Percentiles rank a stretch among this genome's conserved stretches.
Evolutionary conservation across 2,888 invertebrate species (phyloP).

Genomic region (Lepas anatifera): DNA sequence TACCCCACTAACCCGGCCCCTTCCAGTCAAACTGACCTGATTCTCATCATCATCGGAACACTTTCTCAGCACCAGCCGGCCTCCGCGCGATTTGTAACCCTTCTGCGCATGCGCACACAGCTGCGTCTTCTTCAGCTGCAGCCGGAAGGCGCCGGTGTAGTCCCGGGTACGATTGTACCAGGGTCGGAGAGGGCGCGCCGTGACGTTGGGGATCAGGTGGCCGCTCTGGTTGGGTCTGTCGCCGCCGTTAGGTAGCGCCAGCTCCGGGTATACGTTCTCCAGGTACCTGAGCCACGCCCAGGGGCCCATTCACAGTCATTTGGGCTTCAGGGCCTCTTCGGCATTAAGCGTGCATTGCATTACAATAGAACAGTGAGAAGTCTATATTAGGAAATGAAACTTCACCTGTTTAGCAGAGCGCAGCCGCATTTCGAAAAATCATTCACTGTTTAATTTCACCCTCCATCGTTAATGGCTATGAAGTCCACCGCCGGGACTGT

Average conservation of each 20-base stretch:
- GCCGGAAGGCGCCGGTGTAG: constrained; percentile 31
- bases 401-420: too few relatives aligned
- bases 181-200: constrained; percentile 53
- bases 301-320: too few relatives aligned
- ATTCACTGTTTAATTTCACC: too few relatives aligned
- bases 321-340: too few relatives aligned
- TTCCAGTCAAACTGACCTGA: constrained; percentile 3
- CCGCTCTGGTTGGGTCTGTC: constrained; percentile 37
- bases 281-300: constrained; percentile 79
- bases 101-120: neutral
- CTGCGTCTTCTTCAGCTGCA: constrained; percentile 18
- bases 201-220: constrained; percentile 16
- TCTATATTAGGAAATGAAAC: too few relatives aligned
- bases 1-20: neutral
- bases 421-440: too few relatives aligned
- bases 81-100: constrained; percentile 45
- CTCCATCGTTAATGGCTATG: too few relatives aligned
- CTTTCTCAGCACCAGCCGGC: constrained; percentile 53
- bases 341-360: too few relatives aligned
- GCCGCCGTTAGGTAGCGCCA: constrained; percentile 44
- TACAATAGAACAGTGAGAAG: too few relatives aligned
- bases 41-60: constrained; percentile 46
- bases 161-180: constrained; percentile 57
- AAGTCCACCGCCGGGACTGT: too few relatives aligned
- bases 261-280: constrained; percentile 68